Evolutionary conservation across 37 sponge, comb jelly and placozoan genomes (phyloP).

Genomic region (Beroe forskalii): DNA sequence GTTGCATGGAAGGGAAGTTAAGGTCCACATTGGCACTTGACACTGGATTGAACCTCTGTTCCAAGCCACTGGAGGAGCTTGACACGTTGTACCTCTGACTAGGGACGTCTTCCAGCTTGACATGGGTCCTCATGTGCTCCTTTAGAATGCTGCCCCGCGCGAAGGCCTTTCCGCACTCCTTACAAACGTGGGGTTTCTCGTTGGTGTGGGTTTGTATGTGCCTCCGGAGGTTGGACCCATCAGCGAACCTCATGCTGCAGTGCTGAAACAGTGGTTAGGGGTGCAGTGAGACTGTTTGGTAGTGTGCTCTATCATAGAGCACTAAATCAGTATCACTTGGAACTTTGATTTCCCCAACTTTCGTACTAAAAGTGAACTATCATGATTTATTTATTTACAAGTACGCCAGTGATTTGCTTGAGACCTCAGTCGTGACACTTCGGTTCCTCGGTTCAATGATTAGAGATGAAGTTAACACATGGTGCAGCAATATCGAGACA

Average conservation of each 20-base stretch:
- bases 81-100: neutral
- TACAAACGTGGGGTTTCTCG: slow-evolving; percentile 59
- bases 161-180: slow-evolving; percentile 58
- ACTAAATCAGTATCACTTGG: too few relatives aligned
- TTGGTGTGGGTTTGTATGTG: slow-evolving; percentile 63
- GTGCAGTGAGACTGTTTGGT: too few relatives aligned
- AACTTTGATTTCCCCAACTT: too few relatives aligned
- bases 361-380: too few relatives aligned
- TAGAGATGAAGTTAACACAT: too few relatives aligned
- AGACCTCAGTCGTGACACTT: too few relatives aligned
- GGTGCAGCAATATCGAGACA: too few relatives aligned
- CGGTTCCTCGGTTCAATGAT: too few relatives aligned
- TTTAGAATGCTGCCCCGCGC: slow-evolving; percentile 41
- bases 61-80: neutral
- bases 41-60: neutral
- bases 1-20: neutral
- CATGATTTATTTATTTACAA: too few relatives aligned
- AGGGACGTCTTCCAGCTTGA: neutral
- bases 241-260: slow-evolving; percentile 61
- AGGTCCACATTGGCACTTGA: neutral
- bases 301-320: too few relatives aligned
- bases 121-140: slow-evolving; percentile 58
- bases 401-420: too few relatives aligned
- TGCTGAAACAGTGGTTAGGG: slow-evolving; percentile 46
- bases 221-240: slow-evolving; percentile 38